phyloP scores from a whole-genome alignment of 2,797 vertebrate species.

The Austrolebias charrua region DNA sequence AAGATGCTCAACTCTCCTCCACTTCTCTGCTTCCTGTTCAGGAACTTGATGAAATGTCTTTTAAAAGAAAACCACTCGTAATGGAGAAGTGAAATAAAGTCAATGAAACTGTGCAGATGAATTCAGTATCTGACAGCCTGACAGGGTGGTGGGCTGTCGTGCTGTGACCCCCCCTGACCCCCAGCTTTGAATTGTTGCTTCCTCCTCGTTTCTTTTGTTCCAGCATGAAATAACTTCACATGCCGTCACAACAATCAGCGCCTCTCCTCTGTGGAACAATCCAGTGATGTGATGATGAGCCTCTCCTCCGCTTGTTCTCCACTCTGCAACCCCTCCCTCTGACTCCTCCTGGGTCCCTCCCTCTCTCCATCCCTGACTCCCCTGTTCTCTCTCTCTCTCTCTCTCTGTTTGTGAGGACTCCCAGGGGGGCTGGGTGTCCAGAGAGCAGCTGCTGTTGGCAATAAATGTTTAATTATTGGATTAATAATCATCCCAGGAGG shows the following conservation, averaged over 20 bases:
- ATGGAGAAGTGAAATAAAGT: constrained; percentile 26
- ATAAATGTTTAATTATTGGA: constrained; percentile 94
- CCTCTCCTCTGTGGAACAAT: constrained; percentile 79
- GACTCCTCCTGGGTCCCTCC: constrained; percentile 73
- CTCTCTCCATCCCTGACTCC: constrained; percentile 38
- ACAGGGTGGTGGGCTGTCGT: constrained; percentile 12
- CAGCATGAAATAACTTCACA: constrained; percentile 86
- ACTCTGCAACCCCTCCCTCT: constrained; percentile 73
- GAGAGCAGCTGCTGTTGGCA: constrained; percentile 90
- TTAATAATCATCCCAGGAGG: constrained; percentile 88
- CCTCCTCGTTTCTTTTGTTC: constrained; percentile 77
- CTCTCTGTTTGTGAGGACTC: constrained; percentile 70
- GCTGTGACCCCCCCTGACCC: constrained; percentile 46
- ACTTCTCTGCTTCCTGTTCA: background rate
- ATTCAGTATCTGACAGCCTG: constrained; percentile 29
- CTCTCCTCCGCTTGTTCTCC: constrained; percentile 77
- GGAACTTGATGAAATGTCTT: constrained; percentile 16
- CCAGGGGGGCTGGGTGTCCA: constrained; percentile 65
- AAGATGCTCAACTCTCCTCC: constrained; percentile 11
- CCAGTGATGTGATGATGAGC: constrained; percentile 79
- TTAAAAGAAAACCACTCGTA: background rate
- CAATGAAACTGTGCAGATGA: constrained; percentile 28
- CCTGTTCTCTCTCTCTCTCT: constrained; percentile 31
- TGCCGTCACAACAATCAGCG: constrained; percentile 63
- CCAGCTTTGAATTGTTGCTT: constrained; percentile 65